A percentile compares a stretch with the other conserved stretches of the same genome.
Evolutionary conservation across 64 coral and sea anemone genomes (phyloP).

Genomic region (Dendronephthya gigantea): DNA sequence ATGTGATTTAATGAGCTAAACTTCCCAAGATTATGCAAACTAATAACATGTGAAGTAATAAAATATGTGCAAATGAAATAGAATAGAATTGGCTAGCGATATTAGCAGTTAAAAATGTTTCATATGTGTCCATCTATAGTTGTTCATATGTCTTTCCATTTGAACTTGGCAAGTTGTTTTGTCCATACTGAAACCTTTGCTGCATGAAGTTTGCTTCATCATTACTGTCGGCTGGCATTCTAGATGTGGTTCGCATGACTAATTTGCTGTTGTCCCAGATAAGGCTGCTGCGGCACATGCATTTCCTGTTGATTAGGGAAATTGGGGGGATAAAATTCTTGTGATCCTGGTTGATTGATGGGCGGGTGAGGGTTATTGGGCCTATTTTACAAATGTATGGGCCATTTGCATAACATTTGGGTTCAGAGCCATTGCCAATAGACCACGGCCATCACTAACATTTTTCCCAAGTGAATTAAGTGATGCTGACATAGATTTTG

Average conservation of each 20-base stretch:
- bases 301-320: not conserved
- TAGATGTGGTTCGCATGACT: not conserved
- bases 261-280: too few relatives aligned
- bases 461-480: constrained; percentile 16
- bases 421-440: constrained; percentile 25
- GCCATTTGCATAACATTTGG: constrained; percentile 12
- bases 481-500: constrained; percentile 15
- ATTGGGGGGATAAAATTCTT: not conserved
- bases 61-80: not conserved
- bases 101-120: not conserved
- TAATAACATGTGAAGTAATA: not conserved
- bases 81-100: not conserved
- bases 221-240: not conserved
- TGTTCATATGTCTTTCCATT: not conserved
- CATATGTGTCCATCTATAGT: not conserved
- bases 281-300: too few relatives aligned
- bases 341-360: not conserved
- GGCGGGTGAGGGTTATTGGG: not conserved
- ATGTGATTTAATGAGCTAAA: too few relatives aligned
- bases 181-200: not conserved
- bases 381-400: not conserved
- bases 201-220: not conserved
- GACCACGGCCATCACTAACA: constrained; percentile 34
- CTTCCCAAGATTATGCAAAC: too few relatives aligned
- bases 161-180: not conserved